phyloP scores from a whole-genome alignment of 2,113 vertebrate species.

The Notothenia rossii region DNA sequence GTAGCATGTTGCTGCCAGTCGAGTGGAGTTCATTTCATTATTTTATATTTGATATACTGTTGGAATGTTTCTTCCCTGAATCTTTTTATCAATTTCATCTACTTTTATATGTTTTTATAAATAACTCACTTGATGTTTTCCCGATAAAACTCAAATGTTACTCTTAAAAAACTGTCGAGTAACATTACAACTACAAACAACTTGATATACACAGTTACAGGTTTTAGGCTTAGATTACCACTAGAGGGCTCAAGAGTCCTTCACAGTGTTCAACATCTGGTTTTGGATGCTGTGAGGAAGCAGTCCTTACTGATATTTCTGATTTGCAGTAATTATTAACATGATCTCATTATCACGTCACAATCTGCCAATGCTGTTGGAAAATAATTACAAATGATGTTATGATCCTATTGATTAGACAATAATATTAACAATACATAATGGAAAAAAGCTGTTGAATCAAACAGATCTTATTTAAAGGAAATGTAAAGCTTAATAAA shows the following conservation, averaged over 20 bases:
- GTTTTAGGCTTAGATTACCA: slow-evolving; percentile 22
- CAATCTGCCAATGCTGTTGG: neutral
- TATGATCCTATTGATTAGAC: no score
- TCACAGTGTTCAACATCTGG: neutral
- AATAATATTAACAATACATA: neutral
- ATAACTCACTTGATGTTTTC: no score
- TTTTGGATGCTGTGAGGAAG: fast-evolving
- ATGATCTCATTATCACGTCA: neutral
- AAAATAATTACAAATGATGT: neutral
- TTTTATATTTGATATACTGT: neutral
- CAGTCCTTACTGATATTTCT: neutral
- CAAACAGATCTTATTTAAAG: neutral
- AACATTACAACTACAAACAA: no score
- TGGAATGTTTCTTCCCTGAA: neutral
- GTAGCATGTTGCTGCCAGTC: no score
- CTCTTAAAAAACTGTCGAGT: neutral
- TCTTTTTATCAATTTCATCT: neutral
- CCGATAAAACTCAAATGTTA: no score
- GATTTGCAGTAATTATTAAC: neutral
- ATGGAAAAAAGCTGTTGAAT: neutral
- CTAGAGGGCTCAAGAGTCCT: slow-evolving; percentile 49
- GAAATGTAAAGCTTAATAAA: neutral
- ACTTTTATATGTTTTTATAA: neutral
- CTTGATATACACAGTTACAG: neutral
- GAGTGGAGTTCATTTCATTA: neutral